Percentiles rank a stretch among this genome's conserved stretches.
These are phyloP conservation scores for Paracanthobrama guichenoti DNA, from an alignment of 2,113 vertebrate species.

Conservation along the genomic window DNA sequence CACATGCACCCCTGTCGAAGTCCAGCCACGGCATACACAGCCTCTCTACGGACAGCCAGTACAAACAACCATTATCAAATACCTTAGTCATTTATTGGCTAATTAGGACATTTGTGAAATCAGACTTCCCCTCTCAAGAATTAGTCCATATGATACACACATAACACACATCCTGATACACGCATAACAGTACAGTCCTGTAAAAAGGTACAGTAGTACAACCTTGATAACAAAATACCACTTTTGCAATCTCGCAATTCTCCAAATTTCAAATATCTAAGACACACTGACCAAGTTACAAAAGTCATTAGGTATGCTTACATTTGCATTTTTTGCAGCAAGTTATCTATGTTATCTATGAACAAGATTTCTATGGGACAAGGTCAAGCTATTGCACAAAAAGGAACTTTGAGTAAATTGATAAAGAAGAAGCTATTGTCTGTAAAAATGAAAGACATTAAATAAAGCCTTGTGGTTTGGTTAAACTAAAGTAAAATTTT, in stretches of 20 bases:
- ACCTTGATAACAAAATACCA: too few relatives aligned
- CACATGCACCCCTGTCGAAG: slow-evolving; percentile 69
- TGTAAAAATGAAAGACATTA: background rate
- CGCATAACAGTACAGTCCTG: too few relatives aligned
- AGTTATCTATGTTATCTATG: too few relatives aligned
- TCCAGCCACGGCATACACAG: slow-evolving; percentile 81
- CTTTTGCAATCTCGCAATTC: background rate
- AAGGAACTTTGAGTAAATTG: background rate
- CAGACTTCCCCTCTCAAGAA: too few relatives aligned
- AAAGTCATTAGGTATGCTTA: background rate
- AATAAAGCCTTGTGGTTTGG: background rate
- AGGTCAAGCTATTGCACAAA: background rate
- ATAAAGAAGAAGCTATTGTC: background rate
- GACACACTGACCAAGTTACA: background rate
- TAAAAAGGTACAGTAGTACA: too few relatives aligned
- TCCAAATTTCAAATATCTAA: background rate
- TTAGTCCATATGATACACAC: too few relatives aligned
- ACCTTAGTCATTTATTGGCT: too few relatives aligned
- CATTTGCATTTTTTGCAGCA: background rate
- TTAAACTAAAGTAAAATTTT: background rate
- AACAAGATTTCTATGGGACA: background rate
- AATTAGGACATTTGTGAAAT: too few relatives aligned
- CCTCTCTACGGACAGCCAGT: slow-evolving; percentile 74
- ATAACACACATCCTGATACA: too few relatives aligned
- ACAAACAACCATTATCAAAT: slow-evolving; percentile 1